Evolutionary conservation across 2,888 invertebrate genomes (phyloP), one percentile per base, ranked within the genome.

Genomic region (Lycaena phlaeas): DNA sequence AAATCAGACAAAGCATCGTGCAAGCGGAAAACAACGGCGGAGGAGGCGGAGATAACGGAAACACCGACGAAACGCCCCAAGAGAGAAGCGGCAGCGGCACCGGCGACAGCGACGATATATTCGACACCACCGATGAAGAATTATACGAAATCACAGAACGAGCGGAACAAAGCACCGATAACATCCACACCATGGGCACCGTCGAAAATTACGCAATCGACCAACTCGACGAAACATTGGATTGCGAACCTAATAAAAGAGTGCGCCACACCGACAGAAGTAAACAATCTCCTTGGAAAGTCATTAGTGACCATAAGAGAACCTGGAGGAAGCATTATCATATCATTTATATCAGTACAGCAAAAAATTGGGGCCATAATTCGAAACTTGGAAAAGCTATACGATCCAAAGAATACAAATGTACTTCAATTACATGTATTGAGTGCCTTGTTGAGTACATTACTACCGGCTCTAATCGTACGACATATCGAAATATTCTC

Each of bases 321-420:
- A 38, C 43, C 12, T 14, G 10, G 22, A 12, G 36, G 22, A 7
- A 17, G n/a, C 44, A 40, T 38, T 30, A 40, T 6, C 43, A 44
- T 38, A 34, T 44, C 38, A 36, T 41, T 40, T 42, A 30, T 4
- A 43, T 46, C 34, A 28, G 14, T 27, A 46, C 39, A n/a, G 40
- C 40, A 38, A 43, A 41, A 46, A 42, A 40, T 39, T 42, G 42
- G 40, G 45, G 40, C n/a, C 18, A 38, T 40, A 43, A 48, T 30
- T 37, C 26, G 9, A 40, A 38, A 34, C 41, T 45, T 40, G 48
- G 48, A n/a, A 34, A 44, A 18, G 34, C 34, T 45, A 48, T 48
- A 18, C 18, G 41, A 45, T 9, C 40, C 17, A 17, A 38, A 12
- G 31, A 45, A 36, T 40, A 48, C 26, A 45, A 48, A 42, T 42